Evolutionary conservation across 2,797 vertebrate species (phyloP).

Genomic region (Micromesistius poutassou): DNA sequence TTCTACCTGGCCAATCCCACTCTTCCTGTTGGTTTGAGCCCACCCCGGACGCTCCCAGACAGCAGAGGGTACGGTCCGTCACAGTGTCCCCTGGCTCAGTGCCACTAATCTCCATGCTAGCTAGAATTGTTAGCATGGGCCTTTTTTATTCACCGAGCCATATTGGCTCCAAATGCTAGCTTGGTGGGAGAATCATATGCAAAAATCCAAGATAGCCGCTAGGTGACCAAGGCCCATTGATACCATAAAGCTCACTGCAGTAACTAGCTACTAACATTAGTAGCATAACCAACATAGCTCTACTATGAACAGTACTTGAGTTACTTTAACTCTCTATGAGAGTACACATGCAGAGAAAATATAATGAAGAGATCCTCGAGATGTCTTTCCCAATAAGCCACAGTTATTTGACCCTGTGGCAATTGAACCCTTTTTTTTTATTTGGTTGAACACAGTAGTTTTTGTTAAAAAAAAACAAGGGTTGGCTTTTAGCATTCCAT

Average conservation of each 20-base stretch:
- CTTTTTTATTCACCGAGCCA: background rate
- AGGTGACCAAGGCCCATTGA: background rate
- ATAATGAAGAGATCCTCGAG: too few species aligned
- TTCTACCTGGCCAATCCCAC: background rate
- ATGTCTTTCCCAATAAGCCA: too few species aligned
- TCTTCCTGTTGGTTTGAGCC: background rate
- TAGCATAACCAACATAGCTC: too few species aligned
- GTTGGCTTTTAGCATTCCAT: background rate
- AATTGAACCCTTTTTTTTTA: background rate
- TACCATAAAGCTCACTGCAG: too few species aligned
- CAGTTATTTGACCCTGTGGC: too few species aligned
- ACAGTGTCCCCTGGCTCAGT: background rate
- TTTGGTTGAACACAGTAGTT: background rate
- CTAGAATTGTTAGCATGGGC: background rate
- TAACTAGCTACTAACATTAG: too few species aligned
- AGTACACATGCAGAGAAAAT: too few species aligned
- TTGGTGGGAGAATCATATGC: background rate
- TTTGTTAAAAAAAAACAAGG: background rate
- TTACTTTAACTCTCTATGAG: too few species aligned
- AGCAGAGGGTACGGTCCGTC: background rate
- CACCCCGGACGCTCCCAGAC: background rate
- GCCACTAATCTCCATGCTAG: background rate
- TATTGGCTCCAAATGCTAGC: background rate
- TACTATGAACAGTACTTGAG: too few species aligned
- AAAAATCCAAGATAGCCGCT: background rate